Base-by-base conservation (phyloP, 2,797 vertebrate genomes). In the Melanotaenia parkinsoni region DNA sequence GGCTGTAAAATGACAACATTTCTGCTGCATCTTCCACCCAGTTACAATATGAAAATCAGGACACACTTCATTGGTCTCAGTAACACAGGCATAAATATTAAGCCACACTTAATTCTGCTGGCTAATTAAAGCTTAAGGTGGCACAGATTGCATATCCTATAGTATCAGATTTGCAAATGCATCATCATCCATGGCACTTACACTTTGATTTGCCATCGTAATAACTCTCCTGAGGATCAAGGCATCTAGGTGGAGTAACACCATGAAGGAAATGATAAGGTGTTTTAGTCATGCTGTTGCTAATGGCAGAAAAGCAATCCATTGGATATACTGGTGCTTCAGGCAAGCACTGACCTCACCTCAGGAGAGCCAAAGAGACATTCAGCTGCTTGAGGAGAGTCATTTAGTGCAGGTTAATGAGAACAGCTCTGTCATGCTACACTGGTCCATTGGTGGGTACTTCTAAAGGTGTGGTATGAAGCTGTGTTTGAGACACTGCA, bases 111-210 rank as follows among this genome's bases (percentile, higher is more conserved):
- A 83, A 81, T 83, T 74, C 67, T 18, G 38, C 1, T n/a, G 22
- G 45, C 68, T 82, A 86, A 84, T 86, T 83, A 80, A 86, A 72
- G 77, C 66, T 26, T 37, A 68, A 68, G 70, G 70, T 70, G 50
- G 58, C 69, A 38, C 66, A 60, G 69, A 86, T 68, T 77, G 53
- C 63, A 63, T 70, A 62, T 69, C 79, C 30, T 24, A 63, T 82
- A 84, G 81, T 62, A 82, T 66, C 71, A 76, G 56, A 82, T 84
- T 82, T 83, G 32, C 76, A 83, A 91, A 84, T 60, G 60, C 58
- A 37, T 79, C 67, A 73, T 78, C 58, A 78, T 72, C 67, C 54
- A 70, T 69, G 38, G 61, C 69, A 78, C 64, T 68, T 33, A 67
- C 50, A 63, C 43, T 33, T 63, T 74, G 50, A 86, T 79, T 84